Evolutionary conservation across 2,888 invertebrate genomes (phyloP).

Genomic region (Calameuta filiformis): DNA sequence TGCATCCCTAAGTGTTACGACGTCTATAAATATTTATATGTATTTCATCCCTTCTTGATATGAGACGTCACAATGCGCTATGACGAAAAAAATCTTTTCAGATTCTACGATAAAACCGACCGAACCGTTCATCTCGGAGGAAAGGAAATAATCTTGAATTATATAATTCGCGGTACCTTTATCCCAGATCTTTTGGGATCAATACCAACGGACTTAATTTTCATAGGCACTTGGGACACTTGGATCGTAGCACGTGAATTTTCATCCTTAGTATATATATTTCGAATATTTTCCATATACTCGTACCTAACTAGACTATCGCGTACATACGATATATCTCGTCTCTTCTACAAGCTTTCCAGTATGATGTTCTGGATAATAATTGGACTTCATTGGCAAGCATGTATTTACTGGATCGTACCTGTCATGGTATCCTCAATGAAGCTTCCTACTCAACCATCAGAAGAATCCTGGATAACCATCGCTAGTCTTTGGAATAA

Average conservation of each 20-base stretch:
- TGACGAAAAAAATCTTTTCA: conserved; percentile 20
- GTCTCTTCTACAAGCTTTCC: conserved; percentile 41
- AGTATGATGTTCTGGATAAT: conserved; percentile 44
- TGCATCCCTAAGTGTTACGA: not conserved
- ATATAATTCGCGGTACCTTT: conserved; percentile 44
- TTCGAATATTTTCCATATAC: conserved; percentile 46
- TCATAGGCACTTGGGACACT: conserved; percentile 37
- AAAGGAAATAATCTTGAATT: conserved; percentile 41
- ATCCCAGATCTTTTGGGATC: conserved; percentile 53
- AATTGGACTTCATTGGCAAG: conserved; percentile 54
- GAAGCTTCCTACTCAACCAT: conserved; percentile 29
- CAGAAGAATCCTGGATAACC: conserved; percentile 51
- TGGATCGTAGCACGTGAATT: conserved; percentile 43
- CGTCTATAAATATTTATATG: not conserved
- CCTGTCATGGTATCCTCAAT: conserved; percentile 43
- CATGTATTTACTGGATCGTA: conserved; percentile 55
- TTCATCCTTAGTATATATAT: conserved; percentile 42
- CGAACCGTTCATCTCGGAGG: conserved; percentile 46
- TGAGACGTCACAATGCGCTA: not conserved
- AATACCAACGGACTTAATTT: conserved; percentile 55
- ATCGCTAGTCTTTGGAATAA: conserved; percentile 41
- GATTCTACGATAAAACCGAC: conserved; percentile 48
- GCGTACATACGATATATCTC: conserved; percentile 34
- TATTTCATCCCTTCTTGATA: not conserved
- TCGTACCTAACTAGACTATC: conserved; percentile 42